Evolutionary conservation across 2,888 invertebrate genomes (phyloP), one percentile per base, ranked within the genome.

Genomic region (Drosophila anceps): DNA sequence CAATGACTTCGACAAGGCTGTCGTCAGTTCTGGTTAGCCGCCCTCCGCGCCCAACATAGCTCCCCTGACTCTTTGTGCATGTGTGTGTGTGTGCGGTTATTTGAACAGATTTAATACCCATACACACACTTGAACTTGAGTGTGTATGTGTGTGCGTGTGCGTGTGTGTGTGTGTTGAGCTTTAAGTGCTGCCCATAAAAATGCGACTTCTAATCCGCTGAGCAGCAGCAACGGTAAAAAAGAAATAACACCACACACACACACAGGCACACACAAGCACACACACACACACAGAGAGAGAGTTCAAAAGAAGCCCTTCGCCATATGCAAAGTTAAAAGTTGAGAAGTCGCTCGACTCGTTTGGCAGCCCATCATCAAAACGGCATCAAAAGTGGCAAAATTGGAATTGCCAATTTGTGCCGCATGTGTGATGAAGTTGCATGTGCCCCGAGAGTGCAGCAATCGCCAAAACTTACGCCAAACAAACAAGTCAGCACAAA

Each of bases 1-100:
- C 79, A 84, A 86, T 86, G 86, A 87, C 82, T 84, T 84, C 84
- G 84, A 84, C 88, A 84, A 87, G 81, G 85, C 85, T 84, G 84
- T 87, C 88, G 83, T 82, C 84, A 69, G 71, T 69, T 80, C 76
- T 63, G 69, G 48, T 55, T 60, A 62, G 50, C 55, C 54, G 20
- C 27, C 9, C 58, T 12, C 46, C 60, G 15, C 15, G 4, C 24
- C 4, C n/a, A n/a, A n/a, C n/a, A n/a, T n/a, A 44, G 39, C 24
- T 15, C 10, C 10, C 53, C 10, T 13, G 20, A 4, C 60, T 43
- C 24, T n/a, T 39, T 72, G 55, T 24, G 4, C 4, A 24, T 24
- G 24, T 51, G 20, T 60, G 51, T 70, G 41, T 74, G 70, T 71
- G 70, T 82, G 77, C 71, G 88, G 82, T 84, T 88, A 82, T 86